Percentiles rank a stretch among this genome's conserved stretches.
These are phyloP conservation scores for Sesia bembeciformis DNA, from an alignment of 2,888 invertebrate species.

Conservation along the genomic window DNA sequence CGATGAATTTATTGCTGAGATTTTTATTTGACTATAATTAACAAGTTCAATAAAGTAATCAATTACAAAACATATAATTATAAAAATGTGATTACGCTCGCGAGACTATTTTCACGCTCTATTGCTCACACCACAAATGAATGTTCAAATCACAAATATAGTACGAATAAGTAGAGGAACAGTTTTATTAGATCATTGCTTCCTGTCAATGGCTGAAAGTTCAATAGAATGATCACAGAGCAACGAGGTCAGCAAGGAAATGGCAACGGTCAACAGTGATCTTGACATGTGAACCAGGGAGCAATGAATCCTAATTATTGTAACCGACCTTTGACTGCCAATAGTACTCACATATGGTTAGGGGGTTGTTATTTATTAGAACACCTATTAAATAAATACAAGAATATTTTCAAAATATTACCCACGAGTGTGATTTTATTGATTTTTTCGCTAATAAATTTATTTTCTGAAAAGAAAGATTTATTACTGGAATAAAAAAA, in stretches of 20 bases:
- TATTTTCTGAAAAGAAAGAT: too few relatives aligned
- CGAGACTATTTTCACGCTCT: too few relatives aligned
- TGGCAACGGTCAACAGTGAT: slow-evolving; percentile 56
- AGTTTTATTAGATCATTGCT: slow-evolving; percentile 4
- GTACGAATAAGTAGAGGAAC: too few relatives aligned
- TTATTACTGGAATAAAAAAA: too few relatives aligned
- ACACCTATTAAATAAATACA: too few relatives aligned
- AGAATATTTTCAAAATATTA: too few relatives aligned
- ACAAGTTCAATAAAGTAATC: neutral
- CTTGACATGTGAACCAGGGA: slow-evolving; percentile 48
- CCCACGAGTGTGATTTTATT: too few relatives aligned
- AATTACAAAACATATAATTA: neutral
- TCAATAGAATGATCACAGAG: slow-evolving; percentile 50
- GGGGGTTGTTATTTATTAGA: too few relatives aligned
- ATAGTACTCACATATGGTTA: neutral
- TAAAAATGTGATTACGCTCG: too few relatives aligned
- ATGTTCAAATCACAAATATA: too few relatives aligned
- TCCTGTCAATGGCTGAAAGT: slow-evolving; percentile 33
- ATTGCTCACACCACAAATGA: too few relatives aligned
- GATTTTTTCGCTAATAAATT: too few relatives aligned
- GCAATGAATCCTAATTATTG: slow-evolving; percentile 53
- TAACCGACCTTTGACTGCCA: neutral
- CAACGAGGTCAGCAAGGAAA: slow-evolving; percentile 48
- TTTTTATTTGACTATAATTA: slow-evolving; percentile 7
- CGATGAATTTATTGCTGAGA: slow-evolving; percentile 13